Evolutionary conservation across 1,140 invertebrate species (phyloP).

Genomic region (Lepidotrigona ventralis): DNA sequence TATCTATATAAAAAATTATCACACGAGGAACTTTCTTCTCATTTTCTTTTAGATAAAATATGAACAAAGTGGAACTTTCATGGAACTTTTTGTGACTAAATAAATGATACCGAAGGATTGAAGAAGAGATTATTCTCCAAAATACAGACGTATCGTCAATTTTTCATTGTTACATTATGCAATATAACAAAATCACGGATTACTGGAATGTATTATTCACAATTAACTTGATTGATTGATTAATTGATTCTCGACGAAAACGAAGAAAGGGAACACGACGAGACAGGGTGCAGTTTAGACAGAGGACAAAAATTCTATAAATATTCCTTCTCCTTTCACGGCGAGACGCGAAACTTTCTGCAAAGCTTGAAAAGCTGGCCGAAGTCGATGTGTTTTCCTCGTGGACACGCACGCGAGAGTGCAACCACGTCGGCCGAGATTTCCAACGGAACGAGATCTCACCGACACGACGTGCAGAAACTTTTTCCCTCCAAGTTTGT

Average conservation of each 20-base stretch:
- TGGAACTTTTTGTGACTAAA: too few relatives aligned
- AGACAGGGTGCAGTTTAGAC: not conserved
- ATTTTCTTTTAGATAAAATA: too few relatives aligned
- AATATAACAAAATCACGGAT: too few relatives aligned
- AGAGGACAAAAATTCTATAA: not conserved
- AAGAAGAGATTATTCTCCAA: too few relatives aligned
- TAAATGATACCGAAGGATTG: too few relatives aligned
- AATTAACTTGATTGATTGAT: not conserved
- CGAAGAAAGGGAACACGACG: not conserved
- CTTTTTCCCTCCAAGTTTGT: not conserved
- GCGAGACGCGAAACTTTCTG: not conserved
- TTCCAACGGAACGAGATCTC: conserved; percentile 10
- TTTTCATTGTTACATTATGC: too few relatives aligned
- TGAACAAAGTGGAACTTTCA: too few relatives aligned
- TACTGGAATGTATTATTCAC: not conserved
- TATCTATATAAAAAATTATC: too few relatives aligned
- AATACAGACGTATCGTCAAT: too few relatives aligned
- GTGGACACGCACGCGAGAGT: not conserved
- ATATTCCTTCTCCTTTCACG: not conserved
- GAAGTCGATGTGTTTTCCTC: not conserved
- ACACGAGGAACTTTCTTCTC: too few relatives aligned
- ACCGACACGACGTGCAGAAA: not conserved
- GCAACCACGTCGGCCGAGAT: conserved; percentile 18
- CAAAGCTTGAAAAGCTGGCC: not conserved
- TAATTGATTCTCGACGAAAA: too few relatives aligned